phyloP scores from a whole-genome alignment of 2,797 vertebrate species.

The Prunella strophiata region DNA sequence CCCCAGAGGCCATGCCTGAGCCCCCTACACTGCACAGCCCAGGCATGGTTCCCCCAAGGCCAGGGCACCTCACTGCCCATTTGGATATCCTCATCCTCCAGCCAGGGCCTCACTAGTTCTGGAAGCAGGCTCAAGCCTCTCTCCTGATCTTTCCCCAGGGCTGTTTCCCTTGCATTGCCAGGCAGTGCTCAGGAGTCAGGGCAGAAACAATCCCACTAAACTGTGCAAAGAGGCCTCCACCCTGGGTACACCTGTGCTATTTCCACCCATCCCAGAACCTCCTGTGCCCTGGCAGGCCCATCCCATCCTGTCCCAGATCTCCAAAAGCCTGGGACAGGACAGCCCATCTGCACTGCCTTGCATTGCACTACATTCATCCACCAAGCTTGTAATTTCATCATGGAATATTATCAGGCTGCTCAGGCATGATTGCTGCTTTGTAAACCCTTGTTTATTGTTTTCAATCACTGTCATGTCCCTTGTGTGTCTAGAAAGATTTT shows the following conservation, averaged over 20 bases:
- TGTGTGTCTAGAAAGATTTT: neutral
- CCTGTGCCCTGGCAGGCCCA: too few species aligned
- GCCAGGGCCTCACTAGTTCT: neutral
- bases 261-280: too few species aligned
- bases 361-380: neutral
- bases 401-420: neutral
- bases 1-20: neutral
- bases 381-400: neutral
- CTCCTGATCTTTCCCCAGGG: neutral
- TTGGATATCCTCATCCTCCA: neutral
- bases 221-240: neutral
- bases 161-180: neutral
- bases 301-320: neutral
- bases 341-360: neutral
- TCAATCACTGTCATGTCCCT: neutral
- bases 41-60: neutral
- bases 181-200: neutral
- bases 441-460: neutral
- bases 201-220: neutral
- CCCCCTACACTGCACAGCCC: too few species aligned
- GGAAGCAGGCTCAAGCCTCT: neutral
- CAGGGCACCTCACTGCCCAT: rapidly evolving
- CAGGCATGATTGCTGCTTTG: neutral
- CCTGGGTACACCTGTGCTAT: neutral
- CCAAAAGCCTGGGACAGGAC: neutral